Evolutionary conservation across 30 jellyfish, hydroid and myxozoan species (phyloP).

Genomic region (Aurelia sp.): DNA sequence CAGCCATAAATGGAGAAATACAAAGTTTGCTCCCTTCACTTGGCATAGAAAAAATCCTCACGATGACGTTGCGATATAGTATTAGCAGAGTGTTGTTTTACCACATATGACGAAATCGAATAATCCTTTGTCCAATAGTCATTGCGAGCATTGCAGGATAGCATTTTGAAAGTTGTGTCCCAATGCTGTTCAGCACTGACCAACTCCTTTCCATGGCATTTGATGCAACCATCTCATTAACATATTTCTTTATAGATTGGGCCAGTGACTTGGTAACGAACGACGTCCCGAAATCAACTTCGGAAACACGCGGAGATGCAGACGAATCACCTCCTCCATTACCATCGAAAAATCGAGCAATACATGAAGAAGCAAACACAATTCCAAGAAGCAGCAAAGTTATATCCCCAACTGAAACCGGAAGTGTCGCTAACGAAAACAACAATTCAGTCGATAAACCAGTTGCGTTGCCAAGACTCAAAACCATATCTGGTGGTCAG

Average conservation of each 20-base stretch:
- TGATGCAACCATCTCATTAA: no score
- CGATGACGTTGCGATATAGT: no score
- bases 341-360: slow-evolving; percentile 64
- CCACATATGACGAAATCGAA: no score
- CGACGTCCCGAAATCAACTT: slow-evolving; percentile 58
- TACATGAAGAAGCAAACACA: slow-evolving; percentile 18
- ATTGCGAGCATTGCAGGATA: no score
- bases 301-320: slow-evolving; percentile 37
- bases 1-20: no score
- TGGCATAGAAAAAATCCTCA: no score
- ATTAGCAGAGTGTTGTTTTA: no score
- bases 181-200: no score
- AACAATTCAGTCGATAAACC: slow-evolving; percentile 28
- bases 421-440: not conserved
- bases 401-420: slow-evolving; percentile 6
- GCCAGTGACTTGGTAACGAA: slow-evolving; percentile 49
- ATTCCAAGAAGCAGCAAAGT: slow-evolving; percentile 55
- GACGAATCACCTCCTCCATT: slow-evolving; percentile 83
- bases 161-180: no score
- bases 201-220: no score
- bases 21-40: no score
- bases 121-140: no score
- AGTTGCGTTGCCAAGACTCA: slow-evolving; percentile 55
- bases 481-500: slow-evolving; percentile 54
- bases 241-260: slow-evolving; percentile 23